Evolutionary conservation across 2,888 invertebrate species (phyloP).

Genomic region (Drosophila birchii): DNA sequence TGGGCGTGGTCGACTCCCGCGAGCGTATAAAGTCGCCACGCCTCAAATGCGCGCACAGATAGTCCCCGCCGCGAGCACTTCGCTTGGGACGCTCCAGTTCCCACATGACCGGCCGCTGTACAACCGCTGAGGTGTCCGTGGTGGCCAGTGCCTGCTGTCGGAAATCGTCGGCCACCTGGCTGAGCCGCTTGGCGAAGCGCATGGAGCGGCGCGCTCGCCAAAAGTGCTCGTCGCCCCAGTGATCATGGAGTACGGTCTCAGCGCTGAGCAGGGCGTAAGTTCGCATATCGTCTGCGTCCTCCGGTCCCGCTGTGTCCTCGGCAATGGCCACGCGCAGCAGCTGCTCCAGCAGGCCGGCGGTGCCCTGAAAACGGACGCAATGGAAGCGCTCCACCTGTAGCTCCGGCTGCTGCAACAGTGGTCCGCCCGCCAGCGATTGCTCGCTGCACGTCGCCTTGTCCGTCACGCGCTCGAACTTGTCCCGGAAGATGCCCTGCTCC

Average conservation of each 20-base stretch:
- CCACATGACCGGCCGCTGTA: slow-evolving; percentile 88
- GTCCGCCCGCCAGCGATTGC: slow-evolving; percentile 82
- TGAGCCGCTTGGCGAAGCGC: slow-evolving; percentile 91
- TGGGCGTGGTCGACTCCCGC: slow-evolving; percentile 90
- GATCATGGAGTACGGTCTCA: slow-evolving; percentile 94
- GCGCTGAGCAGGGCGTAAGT: slow-evolving; percentile 86
- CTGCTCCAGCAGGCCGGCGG: slow-evolving; percentile 87
- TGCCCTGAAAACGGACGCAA: slow-evolving; percentile 94
- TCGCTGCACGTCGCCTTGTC: slow-evolving; percentile 52
- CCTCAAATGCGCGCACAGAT: slow-evolving; percentile 94
- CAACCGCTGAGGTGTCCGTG: slow-evolving; percentile 85
- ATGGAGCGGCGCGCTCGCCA: slow-evolving; percentile 96
- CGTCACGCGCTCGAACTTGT: slow-evolving; percentile 90
- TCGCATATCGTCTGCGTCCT: slow-evolving; percentile 68
- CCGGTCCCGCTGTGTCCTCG: slow-evolving; percentile 52
- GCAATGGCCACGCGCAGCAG: slow-evolving; percentile 85
- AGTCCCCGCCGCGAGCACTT: slow-evolving; percentile 88
- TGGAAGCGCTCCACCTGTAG: slow-evolving; percentile 86
- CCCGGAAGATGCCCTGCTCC: slow-evolving; percentile 91
- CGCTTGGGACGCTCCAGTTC: slow-evolving; percentile 85
- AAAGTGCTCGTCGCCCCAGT: slow-evolving; percentile 92
- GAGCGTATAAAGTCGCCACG: slow-evolving; percentile 94
- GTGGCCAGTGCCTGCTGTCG: slow-evolving; percentile 88
- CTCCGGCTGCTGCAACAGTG: slow-evolving; percentile 92
- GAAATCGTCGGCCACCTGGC: slow-evolving; percentile 89